A percentile compares a stretch with the other conserved stretches of the same genome.
These are phyloP conservation scores for Casuarius casuarius DNA, from an alignment of 2,113 vertebrate species.

Conservation along the genomic window DNA sequence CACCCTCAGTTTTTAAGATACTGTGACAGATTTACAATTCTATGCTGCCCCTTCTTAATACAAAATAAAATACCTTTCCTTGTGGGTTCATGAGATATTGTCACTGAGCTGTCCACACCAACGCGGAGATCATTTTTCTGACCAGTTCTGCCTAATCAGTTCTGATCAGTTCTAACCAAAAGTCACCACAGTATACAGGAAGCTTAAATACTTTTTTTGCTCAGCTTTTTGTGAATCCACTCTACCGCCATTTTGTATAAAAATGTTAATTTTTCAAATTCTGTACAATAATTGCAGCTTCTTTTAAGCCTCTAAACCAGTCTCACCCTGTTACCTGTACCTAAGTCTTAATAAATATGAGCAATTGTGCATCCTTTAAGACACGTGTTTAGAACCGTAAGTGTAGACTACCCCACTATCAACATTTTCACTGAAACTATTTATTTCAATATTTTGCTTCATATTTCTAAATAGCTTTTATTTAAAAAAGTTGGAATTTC, in stretches of 20 bases:
- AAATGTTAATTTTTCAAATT: neutral
- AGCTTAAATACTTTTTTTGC: neutral
- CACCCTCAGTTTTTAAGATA: neutral
- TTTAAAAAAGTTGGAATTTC: neutral
- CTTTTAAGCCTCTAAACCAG: neutral
- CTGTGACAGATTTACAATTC: neutral
- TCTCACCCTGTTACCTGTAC: neutral
- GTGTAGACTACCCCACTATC: fast-evolving
- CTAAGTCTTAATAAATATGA: fast-evolving
- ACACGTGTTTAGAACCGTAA: fast-evolving
- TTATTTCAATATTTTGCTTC: neutral
- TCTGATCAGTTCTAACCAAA: neutral
- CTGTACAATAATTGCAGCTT: neutral
- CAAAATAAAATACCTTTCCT: neutral
- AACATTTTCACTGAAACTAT: fast-evolving
- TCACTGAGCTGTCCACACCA: neutral
- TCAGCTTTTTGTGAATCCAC: neutral
- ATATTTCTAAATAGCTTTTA: neutral
- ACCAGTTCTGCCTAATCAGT: neutral
- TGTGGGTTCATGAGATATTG: fast-evolving
- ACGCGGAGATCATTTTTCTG: neutral
- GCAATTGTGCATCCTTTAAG: fast-evolving
- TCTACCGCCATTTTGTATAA: neutral
- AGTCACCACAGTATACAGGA: neutral
- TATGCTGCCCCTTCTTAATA: neutral